A percentile compares a stretch with the other conserved stretches of the same genome.
These are phyloP conservation scores for Callospermophilus lateralis DNA, from an alignment of 2,113 vertebrate species.

Conservation along the genomic window DNA sequence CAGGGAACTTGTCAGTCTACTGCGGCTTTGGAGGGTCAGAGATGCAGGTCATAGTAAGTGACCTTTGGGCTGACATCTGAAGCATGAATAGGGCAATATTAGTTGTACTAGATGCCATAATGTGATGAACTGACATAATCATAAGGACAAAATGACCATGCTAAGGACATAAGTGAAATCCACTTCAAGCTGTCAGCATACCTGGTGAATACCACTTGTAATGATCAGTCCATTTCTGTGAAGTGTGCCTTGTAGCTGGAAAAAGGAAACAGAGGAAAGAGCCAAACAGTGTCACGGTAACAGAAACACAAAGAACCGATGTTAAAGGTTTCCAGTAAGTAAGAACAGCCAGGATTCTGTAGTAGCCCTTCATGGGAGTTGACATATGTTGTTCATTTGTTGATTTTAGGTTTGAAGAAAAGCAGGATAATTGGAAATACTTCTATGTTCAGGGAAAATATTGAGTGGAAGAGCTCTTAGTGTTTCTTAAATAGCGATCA, in stretches of 20 bases:
- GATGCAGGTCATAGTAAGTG: not conserved
- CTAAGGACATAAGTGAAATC: not conserved
- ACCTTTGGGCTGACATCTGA: constrained; percentile 39
- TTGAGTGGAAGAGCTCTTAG: constrained; percentile 84
- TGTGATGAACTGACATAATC: not conserved
- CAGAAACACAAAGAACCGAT: constrained; percentile 85
- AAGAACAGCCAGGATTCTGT: constrained; percentile 84
- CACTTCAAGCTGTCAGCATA: not conserved
- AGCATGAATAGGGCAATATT: not conserved
- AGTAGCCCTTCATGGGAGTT: constrained; percentile 85
- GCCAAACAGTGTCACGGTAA: constrained; percentile 88
- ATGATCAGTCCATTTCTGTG: constrained; percentile 84
- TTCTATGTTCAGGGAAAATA: constrained; percentile 87
- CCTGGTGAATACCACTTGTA: constrained; percentile 76
- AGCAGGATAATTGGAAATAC: constrained; percentile 87
- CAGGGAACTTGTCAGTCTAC: not conserved
- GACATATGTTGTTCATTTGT: constrained; percentile 90
- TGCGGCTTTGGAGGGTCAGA: not conserved
- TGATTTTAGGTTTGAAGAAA: constrained; percentile 87
- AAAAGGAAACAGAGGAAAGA: constrained; percentile 82
- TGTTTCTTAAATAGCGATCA: constrained; percentile 82
- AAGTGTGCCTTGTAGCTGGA: constrained; percentile 80
- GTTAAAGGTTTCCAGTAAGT: constrained; percentile 86
- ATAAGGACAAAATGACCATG: not conserved
- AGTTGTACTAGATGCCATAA: not conserved